These are phyloP conservation scores for Baccha elongata DNA, from an alignment of 2,888 invertebrate species.

Conservation along the genomic window DNA sequence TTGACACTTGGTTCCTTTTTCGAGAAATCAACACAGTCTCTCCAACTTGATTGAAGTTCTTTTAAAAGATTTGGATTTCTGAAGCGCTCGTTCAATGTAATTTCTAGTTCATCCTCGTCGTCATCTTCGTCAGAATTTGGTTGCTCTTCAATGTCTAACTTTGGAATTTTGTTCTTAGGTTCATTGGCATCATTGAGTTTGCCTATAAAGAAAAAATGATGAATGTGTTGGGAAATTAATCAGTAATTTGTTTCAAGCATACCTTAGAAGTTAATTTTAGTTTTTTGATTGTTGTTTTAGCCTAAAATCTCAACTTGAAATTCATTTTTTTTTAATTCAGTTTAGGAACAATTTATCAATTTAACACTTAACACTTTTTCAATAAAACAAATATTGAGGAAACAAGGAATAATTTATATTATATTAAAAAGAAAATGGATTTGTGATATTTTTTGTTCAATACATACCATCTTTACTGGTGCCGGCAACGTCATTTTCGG, in stretches of 20 bases:
- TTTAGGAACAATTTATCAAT: conserved; percentile 4
- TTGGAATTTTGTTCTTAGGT: conserved; percentile 52
- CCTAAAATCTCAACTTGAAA: conserved; percentile 43
- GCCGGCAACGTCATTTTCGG: background rate
- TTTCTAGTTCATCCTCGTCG: conserved; percentile 37
- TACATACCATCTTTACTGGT: conserved; percentile 52
- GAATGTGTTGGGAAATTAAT: conserved; percentile 66
- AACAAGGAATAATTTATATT: conserved; percentile 12
- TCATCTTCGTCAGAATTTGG: conserved; percentile 7
- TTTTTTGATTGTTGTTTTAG: conserved; percentile 44
- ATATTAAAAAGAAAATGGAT: background rate
- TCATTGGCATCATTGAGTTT: conserved; percentile 12
- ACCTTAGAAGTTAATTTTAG: conserved; percentile 66
- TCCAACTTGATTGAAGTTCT: conserved; percentile 40
- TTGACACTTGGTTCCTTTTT: conserved; percentile 76
- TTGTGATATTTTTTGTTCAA: conserved; percentile 15
- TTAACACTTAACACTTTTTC: conserved; percentile 21
- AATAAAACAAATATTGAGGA: conserved; percentile 11
- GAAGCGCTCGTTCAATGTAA: conserved; percentile 40
- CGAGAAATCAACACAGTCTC: conserved; percentile 60
- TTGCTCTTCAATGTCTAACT: conserved; percentile 8
- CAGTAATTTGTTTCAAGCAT: conserved; percentile 44
- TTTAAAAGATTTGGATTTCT: conserved; percentile 27
- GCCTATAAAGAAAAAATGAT: conserved; percentile 65
- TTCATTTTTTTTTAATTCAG: background rate